Percentiles rank a stretch among this genome's conserved stretches.
phyloP scores from a whole-genome alignment of 1,140 invertebrate species.

The Neodiprion lecontei region DNA sequence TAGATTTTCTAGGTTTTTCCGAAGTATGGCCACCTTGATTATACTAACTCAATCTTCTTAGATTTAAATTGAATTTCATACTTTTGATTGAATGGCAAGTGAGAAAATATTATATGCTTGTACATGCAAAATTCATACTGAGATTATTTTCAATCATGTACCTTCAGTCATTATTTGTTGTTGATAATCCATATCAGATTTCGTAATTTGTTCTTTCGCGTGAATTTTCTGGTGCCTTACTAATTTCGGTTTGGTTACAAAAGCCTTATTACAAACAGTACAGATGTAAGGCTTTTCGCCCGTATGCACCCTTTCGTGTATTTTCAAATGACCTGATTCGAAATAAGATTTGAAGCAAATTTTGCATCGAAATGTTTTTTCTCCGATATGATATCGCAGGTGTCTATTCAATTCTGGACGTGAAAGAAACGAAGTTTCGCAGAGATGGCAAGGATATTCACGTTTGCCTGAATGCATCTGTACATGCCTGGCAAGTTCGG shows the following conservation, averaged over 20 bases:
- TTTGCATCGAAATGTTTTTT: conserved; percentile 62
- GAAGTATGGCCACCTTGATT: too few species aligned
- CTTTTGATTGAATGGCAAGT: too few species aligned
- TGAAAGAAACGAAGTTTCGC: conserved; percentile 43
- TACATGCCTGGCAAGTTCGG: conserved; percentile 43
- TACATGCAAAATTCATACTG: neutral
- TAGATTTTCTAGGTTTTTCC: too few species aligned
- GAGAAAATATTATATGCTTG: too few species aligned
- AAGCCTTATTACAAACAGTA: conserved; percentile 51
- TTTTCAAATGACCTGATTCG: conserved; percentile 59
- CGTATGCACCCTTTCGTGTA: conserved; percentile 62
- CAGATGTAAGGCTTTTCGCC: conserved; percentile 61
- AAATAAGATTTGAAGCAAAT: conserved; percentile 49
- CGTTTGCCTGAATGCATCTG: conserved; percentile 40
- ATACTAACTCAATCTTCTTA: too few species aligned
- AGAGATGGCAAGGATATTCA: conserved; percentile 40
- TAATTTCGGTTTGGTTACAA: conserved; percentile 48
- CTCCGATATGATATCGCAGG: conserved; percentile 44
- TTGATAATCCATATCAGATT: neutral
- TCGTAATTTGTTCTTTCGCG: conserved; percentile 14
- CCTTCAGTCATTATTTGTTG: neutral
- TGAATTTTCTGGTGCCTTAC: conserved; percentile 44
- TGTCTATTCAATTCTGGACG: conserved; percentile 46
- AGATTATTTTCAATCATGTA: neutral
- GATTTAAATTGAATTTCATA: too few species aligned